Conservation (phyloP, 2,888 invertebrate genomes). For the Lasius fuliginosus region DNA sequence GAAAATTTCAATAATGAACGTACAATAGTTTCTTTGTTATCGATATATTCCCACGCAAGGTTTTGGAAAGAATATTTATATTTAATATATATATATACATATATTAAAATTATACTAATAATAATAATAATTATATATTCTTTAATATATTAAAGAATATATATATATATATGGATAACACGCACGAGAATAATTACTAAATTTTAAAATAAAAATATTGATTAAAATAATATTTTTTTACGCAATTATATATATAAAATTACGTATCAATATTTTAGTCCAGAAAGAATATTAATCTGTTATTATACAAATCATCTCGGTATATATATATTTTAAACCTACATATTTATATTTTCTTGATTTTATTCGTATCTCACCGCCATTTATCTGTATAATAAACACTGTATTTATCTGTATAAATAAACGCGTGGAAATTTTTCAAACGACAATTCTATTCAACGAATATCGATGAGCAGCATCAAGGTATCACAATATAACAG, state of each 20-base stretch:
- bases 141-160: too few species aligned
- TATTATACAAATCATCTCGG: not conserved
- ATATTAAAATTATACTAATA: too few species aligned
- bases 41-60: not conserved
- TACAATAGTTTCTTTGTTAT: not conserved
- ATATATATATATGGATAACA: not conserved
- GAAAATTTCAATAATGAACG: constrained; percentile 5
- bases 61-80: not conserved
- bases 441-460: not conserved
- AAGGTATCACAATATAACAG: not conserved
- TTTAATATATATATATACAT: not conserved
- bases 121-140: too few species aligned
- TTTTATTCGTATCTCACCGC: not conserved
- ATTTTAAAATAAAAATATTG: not conserved
- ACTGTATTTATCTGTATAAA: not conserved
- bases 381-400: not conserved
- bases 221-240: not conserved
- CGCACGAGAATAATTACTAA: not conserved
- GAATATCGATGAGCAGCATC: not conserved
- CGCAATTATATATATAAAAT: not conserved
- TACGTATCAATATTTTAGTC: not conserved
- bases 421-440: not conserved
- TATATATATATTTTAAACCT: not conserved
- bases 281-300: not conserved
- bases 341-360: not conserved